phyloP scores from a whole-genome alignment of 2,888 invertebrate species.

The Xiphydria camelus region DNA sequence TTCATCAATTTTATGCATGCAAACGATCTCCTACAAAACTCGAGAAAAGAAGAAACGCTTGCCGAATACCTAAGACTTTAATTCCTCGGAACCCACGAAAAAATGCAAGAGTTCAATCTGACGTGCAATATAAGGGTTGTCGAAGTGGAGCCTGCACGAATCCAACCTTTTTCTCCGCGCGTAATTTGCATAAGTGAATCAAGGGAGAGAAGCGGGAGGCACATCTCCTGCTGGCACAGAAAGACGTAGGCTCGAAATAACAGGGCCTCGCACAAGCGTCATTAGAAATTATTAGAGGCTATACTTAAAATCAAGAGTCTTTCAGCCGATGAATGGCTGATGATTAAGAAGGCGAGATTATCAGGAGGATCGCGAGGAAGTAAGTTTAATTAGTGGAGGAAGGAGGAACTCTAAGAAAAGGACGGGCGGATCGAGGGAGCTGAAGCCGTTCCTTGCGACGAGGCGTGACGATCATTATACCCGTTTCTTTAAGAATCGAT shows the following conservation, averaged over 20 bases:
- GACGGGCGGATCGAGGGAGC: no score
- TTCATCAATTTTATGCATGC: no score
- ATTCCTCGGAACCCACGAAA: no score
- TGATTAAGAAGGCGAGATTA: slow-evolving; percentile 51
- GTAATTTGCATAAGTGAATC: slow-evolving; percentile 51
- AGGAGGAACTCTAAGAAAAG: no score
- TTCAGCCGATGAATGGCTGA: slow-evolving; percentile 54
- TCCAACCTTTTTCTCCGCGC: slow-evolving; percentile 42
- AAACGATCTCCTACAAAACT: no score
- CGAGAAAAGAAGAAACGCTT: no score
- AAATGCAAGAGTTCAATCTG: neutral
- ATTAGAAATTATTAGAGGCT: slow-evolving; percentile 55
- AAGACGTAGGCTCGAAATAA: slow-evolving; percentile 35
- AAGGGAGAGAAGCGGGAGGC: slow-evolving; percentile 21
- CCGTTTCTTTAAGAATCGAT: no score
- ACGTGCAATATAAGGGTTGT: slow-evolving; percentile 5
- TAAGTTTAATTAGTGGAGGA: slow-evolving; percentile 43
- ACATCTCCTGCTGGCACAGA: slow-evolving; percentile 9
- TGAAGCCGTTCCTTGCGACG: no score
- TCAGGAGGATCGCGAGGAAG: slow-evolving; percentile 38
- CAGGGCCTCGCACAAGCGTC: slow-evolving; percentile 39
- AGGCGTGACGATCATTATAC: no score
- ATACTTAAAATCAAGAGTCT: slow-evolving; percentile 56
- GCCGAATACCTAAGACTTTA: no score
- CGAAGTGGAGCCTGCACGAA: slow-evolving; percentile 28